Base-by-base conservation (phyloP, 2,113 vertebrate genomes). In the Elgaria multicarinata region DNA sequence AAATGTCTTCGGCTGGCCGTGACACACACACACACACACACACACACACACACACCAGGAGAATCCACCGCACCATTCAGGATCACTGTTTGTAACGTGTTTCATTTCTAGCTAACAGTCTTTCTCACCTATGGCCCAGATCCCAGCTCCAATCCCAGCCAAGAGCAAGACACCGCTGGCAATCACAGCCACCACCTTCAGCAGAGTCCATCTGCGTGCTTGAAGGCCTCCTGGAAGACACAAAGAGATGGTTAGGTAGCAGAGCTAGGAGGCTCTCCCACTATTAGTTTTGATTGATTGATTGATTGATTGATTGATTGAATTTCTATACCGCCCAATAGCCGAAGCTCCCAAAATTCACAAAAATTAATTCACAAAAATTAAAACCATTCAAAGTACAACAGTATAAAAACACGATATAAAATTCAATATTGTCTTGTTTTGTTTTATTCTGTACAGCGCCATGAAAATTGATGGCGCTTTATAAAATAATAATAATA, bases 41-140 rank as follows among this genome's bases (percentile, higher is more conserved):
- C 50, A 53, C 7, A 53, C 50, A 53, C 50, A 53, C 7, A 53
- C 50, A 72, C 33, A 72, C 1, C 36, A 14, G 46, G 46, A 50
- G 44, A 24, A 4, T 10, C 22, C 69, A 86, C 36, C 6, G 66
- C 18, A 24, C 10, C 53, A 22, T n/a, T n/a, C 7, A 26, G n/a
- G 31, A 53, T 58, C 62, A 5, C 42, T 78, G 4, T 12, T 9
- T 79, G 67, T 53, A 46, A 66, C 39, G 0, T 24, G 14, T 22
- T 31, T 55, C 13, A 42, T 39, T 6, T 22, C 39, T 33, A 13
- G 22, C 1, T 24, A 83, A 66, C 10, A n/a, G 24, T 18, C 22
- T 13, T 13, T 75, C 96, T 96, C 89, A 96, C 95, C 96, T 5
- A 95, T 92, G 77, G 94, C 95, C 96, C 96, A 96, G 86, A 94